Evolutionary conservation across 92 coral and sea anemone species (phyloP), one percentile per base, ranked within the genome.

Genomic region (Heteractis magnifica): DNA sequence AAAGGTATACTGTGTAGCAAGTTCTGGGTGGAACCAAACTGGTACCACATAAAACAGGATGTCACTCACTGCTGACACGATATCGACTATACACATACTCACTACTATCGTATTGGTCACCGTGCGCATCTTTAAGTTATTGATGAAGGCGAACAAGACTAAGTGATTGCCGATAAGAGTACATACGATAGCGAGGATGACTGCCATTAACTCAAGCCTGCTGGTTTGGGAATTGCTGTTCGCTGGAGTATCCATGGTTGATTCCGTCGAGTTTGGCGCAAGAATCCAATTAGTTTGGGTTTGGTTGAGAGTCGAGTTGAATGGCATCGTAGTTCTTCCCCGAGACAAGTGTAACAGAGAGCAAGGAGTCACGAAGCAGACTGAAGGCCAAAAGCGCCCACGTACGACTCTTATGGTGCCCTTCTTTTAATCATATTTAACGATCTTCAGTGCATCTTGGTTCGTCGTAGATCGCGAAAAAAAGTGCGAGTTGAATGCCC

Each of bases 51-150:
- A 87, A 76, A 87, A 89, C 16, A 89, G 86, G 41, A 87, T 64
- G 50, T 93, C 97, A 13, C 85, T 76, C 52, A 90, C 26, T 10
- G 79, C 90, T 11, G 92, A 86, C 16, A 92, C 70, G 3, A 84
- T 81, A 83, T 93, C 95, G n/a, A 90, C 82, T 20, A 92, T 56
- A 75, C 95, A 91, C 64, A 92, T 86, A 65, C 92, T 93, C 20
- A 93, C 71, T 0, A 93, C 93, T 78, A 92, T 12, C 6, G 83
- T 79, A 74, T 93, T 93, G 0, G 97, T 93, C 52, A 80, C 89
- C 4, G 97, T 93, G 50, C 92, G 86, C 95, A 89, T 89, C 64
- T 93, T 93, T 75, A 84, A 86, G 89, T 92, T 93, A 41, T 79
- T 81, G 72, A 83, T 79, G 65, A 84, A 93, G 10, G 91, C 75